Evolutionary conservation across 64 coral and sea anemone species (phyloP).

Genomic region (Hydrozoanthus tunicans): DNA sequence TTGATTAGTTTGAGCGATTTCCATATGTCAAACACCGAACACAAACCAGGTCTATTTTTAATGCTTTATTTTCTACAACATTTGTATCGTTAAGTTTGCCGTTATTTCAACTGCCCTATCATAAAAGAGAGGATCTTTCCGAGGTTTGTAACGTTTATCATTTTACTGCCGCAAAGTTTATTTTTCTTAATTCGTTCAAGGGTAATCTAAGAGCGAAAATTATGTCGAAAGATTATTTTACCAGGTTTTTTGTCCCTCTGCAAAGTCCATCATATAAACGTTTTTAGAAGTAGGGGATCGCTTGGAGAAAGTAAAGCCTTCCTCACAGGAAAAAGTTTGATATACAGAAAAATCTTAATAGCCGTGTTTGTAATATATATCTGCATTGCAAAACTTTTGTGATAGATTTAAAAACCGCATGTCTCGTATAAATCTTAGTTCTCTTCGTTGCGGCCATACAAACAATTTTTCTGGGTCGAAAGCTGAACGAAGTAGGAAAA

Average conservation of each 20-base stretch:
- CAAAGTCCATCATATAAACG: background rate
- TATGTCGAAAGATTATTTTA: background rate
- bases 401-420: background rate
- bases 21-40: constrained; percentile 8
- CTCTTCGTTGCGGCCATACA: background rate
- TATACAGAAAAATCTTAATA: background rate
- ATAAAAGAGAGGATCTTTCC: constrained; percentile 4
- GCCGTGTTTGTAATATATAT: constrained; percentile 37
- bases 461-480: background rate
- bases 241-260: background rate
- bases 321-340: background rate
- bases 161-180: constrained; percentile 40
- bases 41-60: background rate
- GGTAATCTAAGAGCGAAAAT: too few species aligned
- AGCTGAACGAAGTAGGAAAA: background rate
- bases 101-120: constrained; percentile 5
- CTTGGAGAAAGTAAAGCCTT: background rate
- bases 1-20: constrained; percentile 33
- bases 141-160: constrained; percentile 52
- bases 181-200: constrained; percentile 2
- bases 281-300: constrained; percentile 1
- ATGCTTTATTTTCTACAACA: background rate
- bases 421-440: constrained; percentile 8
- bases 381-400: constrained; percentile 15
- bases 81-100: background rate